Conservation (phyloP, 2,113 vertebrate genomes). For the Phrynocephalus versicolor region DNA sequence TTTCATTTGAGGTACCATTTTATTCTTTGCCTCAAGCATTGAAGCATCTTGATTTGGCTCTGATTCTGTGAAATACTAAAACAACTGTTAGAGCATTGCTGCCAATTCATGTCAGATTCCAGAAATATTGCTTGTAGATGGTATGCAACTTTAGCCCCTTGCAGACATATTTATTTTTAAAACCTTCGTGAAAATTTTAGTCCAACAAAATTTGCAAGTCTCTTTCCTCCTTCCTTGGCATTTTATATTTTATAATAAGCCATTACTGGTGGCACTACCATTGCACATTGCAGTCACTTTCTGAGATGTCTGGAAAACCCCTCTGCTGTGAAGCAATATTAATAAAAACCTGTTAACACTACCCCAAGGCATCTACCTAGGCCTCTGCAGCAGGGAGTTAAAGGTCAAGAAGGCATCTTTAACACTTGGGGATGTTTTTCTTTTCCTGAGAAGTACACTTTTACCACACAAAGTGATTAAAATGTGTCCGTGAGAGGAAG, state of each 20-base stretch:
- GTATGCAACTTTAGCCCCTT: background rate
- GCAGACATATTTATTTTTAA: background rate
- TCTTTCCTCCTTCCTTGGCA: background rate
- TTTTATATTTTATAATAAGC: background rate
- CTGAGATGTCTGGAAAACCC: background rate
- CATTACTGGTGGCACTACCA: background rate
- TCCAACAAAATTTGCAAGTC: too few relatives aligned
- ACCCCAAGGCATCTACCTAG: too few relatives aligned
- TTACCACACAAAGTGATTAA: background rate
- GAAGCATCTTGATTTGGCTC: too few relatives aligned
- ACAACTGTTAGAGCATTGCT: background rate
- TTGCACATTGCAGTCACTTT: background rate
- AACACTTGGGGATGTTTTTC: conserved; percentile 14
- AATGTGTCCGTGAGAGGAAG: background rate
- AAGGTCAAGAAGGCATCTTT: conserved; percentile 30
- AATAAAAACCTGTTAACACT: background rate
- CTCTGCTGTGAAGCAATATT: conserved; percentile 3
- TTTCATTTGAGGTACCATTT: too few relatives aligned
- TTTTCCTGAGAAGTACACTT: background rate
- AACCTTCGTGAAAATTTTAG: background rate
- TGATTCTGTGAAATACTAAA: background rate
- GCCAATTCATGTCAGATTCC: background rate
- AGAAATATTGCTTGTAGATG: background rate
- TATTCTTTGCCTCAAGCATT: too few relatives aligned
- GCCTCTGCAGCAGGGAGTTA: conserved; percentile 42